These are phyloP conservation scores for Hemicrepidius hirtus DNA, from an alignment of 2,888 invertebrate genomes.

Conservation along the genomic window DNA sequence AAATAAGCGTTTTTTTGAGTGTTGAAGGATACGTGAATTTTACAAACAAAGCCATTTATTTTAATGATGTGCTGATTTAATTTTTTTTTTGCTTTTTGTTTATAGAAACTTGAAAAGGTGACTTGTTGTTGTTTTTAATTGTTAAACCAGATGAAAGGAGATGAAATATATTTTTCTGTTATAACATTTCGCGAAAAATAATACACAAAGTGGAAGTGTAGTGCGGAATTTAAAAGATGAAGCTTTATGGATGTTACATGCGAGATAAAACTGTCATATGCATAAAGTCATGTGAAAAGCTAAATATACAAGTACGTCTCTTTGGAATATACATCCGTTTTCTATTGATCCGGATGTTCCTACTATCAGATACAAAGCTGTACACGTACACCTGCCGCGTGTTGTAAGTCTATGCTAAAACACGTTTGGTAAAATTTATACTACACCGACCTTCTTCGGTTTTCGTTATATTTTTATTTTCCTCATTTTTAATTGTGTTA, in stretches of 20 bases:
- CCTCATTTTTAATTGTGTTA: slow-evolving; percentile 12
- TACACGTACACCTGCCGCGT: not conserved
- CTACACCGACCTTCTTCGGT: not conserved
- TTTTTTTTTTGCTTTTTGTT: not conserved
- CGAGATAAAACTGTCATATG: not conserved
- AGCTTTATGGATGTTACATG: not conserved
- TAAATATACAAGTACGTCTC: slow-evolving; percentile 16
- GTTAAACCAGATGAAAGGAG: too few species aligned
- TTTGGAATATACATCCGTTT: slow-evolving; percentile 32
- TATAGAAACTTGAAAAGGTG: not conserved
- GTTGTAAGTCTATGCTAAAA: not conserved
- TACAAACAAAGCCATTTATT: slow-evolving; percentile 2
- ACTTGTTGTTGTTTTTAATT: too few species aligned
- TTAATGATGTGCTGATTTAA: not conserved
- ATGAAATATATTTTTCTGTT: too few species aligned
- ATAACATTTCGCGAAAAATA: too few species aligned
- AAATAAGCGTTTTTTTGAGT: not conserved
- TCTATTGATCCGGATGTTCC: slow-evolving; percentile 33
- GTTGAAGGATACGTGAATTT: not conserved
- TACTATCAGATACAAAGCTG: slow-evolving; percentile 3
- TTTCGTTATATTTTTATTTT: not conserved
- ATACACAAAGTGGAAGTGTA: too few species aligned
- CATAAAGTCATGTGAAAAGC: slow-evolving; percentile 12
- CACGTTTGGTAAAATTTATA: not conserved
- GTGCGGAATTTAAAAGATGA: not conserved